A percentile compares a stretch with the other conserved stretches of the same genome.
Conservation (phyloP, 2,888 invertebrate genomes). For the Lysandra bellargus region DNA sequence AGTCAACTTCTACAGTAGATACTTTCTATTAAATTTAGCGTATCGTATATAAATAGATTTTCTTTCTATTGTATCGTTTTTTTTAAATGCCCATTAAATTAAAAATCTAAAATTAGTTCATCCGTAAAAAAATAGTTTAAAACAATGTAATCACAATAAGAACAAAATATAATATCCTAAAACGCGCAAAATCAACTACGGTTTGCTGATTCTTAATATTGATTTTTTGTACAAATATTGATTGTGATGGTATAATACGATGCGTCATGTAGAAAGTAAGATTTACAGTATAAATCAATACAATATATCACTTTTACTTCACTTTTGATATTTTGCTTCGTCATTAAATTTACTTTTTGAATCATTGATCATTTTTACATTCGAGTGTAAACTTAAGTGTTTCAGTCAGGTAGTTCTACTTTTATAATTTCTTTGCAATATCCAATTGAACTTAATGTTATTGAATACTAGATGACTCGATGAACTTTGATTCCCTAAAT, state of each 20-base stretch:
- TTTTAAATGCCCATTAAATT: too few relatives aligned
- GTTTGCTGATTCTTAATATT: neutral
- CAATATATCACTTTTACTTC: constrained; percentile 8
- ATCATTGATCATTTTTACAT: neutral
- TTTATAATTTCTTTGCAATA: neutral
- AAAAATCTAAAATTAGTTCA: neutral
- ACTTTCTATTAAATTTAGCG: too few relatives aligned
- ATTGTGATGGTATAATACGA: neutral
- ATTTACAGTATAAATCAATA: neutral
- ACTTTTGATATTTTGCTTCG: neutral
- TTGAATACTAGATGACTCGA: too few relatives aligned
- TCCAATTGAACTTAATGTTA: neutral
- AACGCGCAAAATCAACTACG: neutral
- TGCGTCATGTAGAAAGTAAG: constrained; percentile 16
- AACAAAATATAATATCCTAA: neutral
- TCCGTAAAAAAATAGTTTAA: neutral
- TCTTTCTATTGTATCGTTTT: too few relatives aligned
- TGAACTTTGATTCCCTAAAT: too few relatives aligned
- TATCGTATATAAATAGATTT: too few relatives aligned
- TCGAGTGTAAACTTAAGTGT: neutral
- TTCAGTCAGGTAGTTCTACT: neutral
- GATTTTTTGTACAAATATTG: neutral
- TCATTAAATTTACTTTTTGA: constrained; percentile 4
- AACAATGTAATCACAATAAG: neutral
- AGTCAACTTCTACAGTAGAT: too few relatives aligned